phyloP scores from a whole-genome alignment of 2,888 invertebrate species.

The Heliconius sara region DNA sequence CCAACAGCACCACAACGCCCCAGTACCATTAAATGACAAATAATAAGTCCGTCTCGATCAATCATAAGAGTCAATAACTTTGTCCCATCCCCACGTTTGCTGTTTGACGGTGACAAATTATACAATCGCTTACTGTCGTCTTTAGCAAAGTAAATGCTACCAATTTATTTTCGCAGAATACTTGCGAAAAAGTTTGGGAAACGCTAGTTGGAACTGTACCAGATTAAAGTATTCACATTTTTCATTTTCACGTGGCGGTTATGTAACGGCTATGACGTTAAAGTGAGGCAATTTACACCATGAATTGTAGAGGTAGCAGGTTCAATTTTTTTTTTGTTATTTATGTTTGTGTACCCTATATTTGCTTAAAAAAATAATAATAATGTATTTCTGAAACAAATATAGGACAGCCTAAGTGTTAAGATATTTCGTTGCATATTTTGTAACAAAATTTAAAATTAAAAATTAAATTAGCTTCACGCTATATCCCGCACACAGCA shows the following conservation, averaged over 20 bases:
- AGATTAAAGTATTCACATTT: constrained; percentile 21
- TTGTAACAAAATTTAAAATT: too few relatives aligned
- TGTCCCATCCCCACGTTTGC: constrained; percentile 26
- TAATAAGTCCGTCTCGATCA: constrained; percentile 35
- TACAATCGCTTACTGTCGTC: constrained; percentile 45
- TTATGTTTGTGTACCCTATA: not conserved
- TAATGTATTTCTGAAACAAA: too few relatives aligned
- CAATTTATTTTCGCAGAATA: constrained; percentile 33
- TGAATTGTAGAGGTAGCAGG: not conserved
- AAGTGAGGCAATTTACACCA: not conserved
- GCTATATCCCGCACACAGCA: too few relatives aligned
- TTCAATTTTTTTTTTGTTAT: not conserved
- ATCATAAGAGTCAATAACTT: constrained; percentile 45
- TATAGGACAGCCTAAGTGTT: too few relatives aligned
- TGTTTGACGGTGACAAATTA: constrained; percentile 48
- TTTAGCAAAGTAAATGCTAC: constrained; percentile 42
- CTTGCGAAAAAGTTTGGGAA: constrained; percentile 1
- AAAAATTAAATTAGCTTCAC: too few relatives aligned
- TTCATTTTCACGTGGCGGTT: constrained; percentile 8
- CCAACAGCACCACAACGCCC: not conserved
- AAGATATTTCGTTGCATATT: too few relatives aligned
- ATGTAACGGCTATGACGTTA: constrained; percentile 4
- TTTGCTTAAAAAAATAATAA: not conserved
- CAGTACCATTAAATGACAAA: constrained; percentile 26
- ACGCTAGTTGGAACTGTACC: constrained; percentile 25